These are phyloP conservation scores for Leptoclinus maculatus DNA, from an alignment of 2,797 vertebrate genomes.

Conservation along the genomic window DNA sequence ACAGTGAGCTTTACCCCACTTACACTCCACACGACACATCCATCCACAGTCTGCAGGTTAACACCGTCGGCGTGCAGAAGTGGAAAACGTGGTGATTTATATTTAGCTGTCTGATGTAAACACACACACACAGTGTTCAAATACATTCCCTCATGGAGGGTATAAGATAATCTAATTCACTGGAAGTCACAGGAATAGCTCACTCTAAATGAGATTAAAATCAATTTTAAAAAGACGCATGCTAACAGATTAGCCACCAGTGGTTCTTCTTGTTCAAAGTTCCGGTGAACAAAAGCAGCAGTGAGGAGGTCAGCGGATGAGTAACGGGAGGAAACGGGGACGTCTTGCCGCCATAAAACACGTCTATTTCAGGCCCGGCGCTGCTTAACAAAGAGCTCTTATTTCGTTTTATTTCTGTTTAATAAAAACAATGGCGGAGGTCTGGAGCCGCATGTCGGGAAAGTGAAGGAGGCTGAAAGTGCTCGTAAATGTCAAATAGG, in stretches of 20 bases:
- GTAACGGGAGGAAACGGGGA: constrained; percentile 49
- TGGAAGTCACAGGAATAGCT: not conserved
- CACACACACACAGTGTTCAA: constrained; percentile 2
- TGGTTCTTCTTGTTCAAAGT: not conserved
- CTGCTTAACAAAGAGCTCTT: constrained; percentile 52
- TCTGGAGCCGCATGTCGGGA: constrained; percentile 19
- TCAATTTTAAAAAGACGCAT: not conserved
- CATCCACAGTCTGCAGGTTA: not conserved
- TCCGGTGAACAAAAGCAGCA: constrained; percentile 24
- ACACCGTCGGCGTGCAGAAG: not conserved
- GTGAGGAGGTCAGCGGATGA: constrained; percentile 21
- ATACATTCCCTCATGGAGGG: not conserved
- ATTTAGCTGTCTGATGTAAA: constrained; percentile 7
- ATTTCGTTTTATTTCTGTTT: constrained; percentile 26
- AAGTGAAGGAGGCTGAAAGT: constrained; percentile 28
- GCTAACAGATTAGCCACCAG: constrained; percentile 12
- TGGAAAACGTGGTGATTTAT: constrained; percentile 5
- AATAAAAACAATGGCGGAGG: constrained; percentile 42
- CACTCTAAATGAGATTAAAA: not conserved
- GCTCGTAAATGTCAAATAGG: constrained; percentile 46
- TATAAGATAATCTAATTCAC: constrained; percentile 22
- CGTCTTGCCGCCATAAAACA: constrained; percentile 20
- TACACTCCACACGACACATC: not conserved
- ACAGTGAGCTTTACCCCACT: not conserved
- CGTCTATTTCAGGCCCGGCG: constrained; percentile 37